Conservation (phyloP, 35 echinoderm and acorn worm genomes). For the Ptychodera flava region DNA sequence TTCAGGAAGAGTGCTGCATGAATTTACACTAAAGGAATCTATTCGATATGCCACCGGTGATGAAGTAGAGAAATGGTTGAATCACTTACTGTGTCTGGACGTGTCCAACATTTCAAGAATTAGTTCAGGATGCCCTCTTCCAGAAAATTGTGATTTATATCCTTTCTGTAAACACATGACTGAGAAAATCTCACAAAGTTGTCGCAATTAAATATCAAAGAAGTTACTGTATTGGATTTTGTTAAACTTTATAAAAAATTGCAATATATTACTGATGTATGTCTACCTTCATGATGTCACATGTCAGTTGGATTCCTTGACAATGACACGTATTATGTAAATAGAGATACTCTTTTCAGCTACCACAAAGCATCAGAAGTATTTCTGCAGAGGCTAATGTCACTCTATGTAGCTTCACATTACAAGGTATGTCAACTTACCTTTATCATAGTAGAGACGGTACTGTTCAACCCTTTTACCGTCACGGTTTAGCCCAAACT, state of each 20-base stretch:
- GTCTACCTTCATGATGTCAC: too few relatives aligned
- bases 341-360: constrained; percentile 94
- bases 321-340: constrained; percentile 93
- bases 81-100: constrained; percentile 75
- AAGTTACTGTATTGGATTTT: not conserved
- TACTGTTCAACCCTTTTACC: too few relatives aligned
- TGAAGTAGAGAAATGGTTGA: constrained; percentile 87
- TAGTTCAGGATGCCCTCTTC: constrained; percentile 84
- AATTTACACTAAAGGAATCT: constrained; percentile 70
- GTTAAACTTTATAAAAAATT: too few relatives aligned
- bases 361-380: constrained; percentile 95
- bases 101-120: constrained; percentile 66
- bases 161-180: constrained; percentile 44
- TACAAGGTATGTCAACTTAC: constrained; percentile 68
- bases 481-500: too few relatives aligned
- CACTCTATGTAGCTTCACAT: constrained; percentile 94
- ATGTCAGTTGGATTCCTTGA: constrained; percentile 34
- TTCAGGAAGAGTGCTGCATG: constrained; percentile 76
- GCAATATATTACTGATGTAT: too few relatives aligned
- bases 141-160: constrained; percentile 95
- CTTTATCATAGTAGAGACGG: too few relatives aligned
- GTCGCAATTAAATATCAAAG: not conserved
- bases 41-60: constrained; percentile 85
- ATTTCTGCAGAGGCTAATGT: constrained; percentile 93
- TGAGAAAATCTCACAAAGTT: not conserved